Conservation (phyloP, 2,797 vertebrate genomes). For the Sparus aurata region DNA sequence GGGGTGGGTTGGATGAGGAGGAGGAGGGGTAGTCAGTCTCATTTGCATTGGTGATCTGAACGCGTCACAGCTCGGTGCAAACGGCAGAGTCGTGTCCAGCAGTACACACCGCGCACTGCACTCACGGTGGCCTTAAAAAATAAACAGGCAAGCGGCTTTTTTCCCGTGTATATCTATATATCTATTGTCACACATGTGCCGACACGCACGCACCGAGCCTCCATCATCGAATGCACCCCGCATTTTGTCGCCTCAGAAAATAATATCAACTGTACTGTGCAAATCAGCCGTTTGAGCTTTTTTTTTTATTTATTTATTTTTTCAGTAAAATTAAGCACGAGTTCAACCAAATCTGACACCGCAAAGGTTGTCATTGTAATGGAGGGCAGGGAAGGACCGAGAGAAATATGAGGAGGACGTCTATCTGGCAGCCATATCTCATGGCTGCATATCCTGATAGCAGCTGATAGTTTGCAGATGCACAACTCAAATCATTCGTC, state of each 20-base stretch:
- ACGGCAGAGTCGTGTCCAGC: constrained; percentile 56
- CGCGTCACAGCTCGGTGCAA: constrained; percentile 70
- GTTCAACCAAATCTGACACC: background rate
- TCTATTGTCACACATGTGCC: background rate
- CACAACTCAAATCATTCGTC: background rate
- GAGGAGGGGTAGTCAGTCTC: constrained; percentile 54
- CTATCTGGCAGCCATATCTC: background rate
- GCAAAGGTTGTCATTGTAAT: background rate
- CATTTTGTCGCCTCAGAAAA: background rate
- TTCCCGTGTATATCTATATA: too few species aligned
- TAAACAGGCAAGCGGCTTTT: background rate
- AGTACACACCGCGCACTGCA: constrained; percentile 32
- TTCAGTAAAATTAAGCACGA: background rate
- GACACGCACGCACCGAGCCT: background rate
- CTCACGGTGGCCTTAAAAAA: background rate
- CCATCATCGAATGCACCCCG: background rate
- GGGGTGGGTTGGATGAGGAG: background rate
- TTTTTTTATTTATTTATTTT: background rate
- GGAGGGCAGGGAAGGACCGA: background rate
- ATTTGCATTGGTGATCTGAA: constrained; percentile 81
- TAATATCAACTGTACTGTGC: background rate
- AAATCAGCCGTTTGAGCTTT: constrained; percentile 11
- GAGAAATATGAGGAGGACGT: background rate
- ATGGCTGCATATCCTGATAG: background rate
- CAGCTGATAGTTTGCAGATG: background rate